Percentiles rank a stretch among this genome's conserved stretches.
Evolutionary conservation across 2,888 invertebrate genomes (phyloP).

Genomic region (Smittia sp.): DNA sequence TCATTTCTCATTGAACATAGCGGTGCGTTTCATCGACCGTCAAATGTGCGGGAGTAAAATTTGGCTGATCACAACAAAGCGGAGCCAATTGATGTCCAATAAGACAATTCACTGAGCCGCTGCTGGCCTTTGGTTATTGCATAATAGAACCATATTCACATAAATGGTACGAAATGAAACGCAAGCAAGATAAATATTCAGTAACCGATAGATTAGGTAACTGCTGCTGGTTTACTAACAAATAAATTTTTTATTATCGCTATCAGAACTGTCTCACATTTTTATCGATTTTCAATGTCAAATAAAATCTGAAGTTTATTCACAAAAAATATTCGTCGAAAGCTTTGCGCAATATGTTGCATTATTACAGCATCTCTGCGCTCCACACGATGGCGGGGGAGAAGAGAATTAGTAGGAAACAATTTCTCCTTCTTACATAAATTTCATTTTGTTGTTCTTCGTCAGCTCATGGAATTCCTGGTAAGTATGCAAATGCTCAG

Average conservation of each 20-base stretch:
- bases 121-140: neutral
- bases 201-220: neutral
- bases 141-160: conserved; percentile 3
- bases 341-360: too few species aligned
- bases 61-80: too few species aligned
- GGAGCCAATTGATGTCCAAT: too few species aligned
- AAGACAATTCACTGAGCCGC: neutral
- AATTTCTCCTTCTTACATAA: too few species aligned
- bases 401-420: too few species aligned
- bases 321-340: too few species aligned
- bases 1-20: neutral
- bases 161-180: conserved; percentile 1
- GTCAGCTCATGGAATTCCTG: too few species aligned
- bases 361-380: too few species aligned
- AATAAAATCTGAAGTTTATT: neutral
- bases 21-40: neutral
- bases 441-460: too few species aligned
- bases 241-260: neutral
- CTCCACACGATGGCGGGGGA: too few species aligned
- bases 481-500: too few species aligned
- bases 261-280: neutral
- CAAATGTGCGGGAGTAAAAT: neutral
- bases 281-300: conserved; percentile 1
- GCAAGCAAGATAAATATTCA: conserved; percentile 2
- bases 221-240: neutral